phyloP scores from a whole-genome alignment of 2,797 vertebrate species.

The Chelon auratus region DNA sequence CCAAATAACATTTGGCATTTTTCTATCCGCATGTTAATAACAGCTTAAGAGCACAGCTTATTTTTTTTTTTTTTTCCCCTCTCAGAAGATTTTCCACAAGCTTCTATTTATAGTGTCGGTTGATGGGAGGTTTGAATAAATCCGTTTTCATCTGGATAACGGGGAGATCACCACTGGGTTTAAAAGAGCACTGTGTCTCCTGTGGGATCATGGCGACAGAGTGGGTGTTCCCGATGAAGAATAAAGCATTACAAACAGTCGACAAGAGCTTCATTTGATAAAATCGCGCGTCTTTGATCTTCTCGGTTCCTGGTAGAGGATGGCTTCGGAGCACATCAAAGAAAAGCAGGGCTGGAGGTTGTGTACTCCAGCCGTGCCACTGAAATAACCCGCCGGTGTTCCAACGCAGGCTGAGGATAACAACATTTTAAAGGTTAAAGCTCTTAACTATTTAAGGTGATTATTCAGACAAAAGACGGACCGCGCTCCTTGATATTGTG shows the following conservation, averaged over 20 bases:
- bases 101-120: slow-evolving; percentile 84
- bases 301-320: slow-evolving; percentile 72
- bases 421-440: slow-evolving; percentile 62
- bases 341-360: slow-evolving; percentile 63
- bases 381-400: slow-evolving; percentile 44
- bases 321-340: slow-evolving; percentile 72
- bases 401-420: slow-evolving; percentile 8
- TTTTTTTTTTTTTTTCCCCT: slow-evolving; percentile 66
- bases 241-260: slow-evolving; percentile 73
- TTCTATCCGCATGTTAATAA: slow-evolving; percentile 83
- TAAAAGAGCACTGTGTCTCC: slow-evolving; percentile 81
- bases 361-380: slow-evolving; percentile 56
- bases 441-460: slow-evolving; percentile 61
- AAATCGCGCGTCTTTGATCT: slow-evolving; percentile 81
- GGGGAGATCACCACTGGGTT: slow-evolving; percentile 82
- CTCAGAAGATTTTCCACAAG: slow-evolving; percentile 81
- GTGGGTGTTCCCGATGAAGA: slow-evolving; percentile 76
- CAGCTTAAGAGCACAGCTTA: slow-evolving; percentile 84
- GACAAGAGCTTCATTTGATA: slow-evolving; percentile 79
- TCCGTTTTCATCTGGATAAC: slow-evolving; percentile 86
- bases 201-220: slow-evolving; percentile 67
- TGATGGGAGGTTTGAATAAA: slow-evolving; percentile 84
- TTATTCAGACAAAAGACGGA: slow-evolving; percentile 57
- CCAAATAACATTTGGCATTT: slow-evolving; percentile 76
- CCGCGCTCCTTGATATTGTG: slow-evolving; percentile 38